Percentiles rank a stretch among this genome's conserved stretches.
phyloP scores from a whole-genome alignment of 1,140 invertebrate genomes.

The Episyrphus balteatus region DNA sequence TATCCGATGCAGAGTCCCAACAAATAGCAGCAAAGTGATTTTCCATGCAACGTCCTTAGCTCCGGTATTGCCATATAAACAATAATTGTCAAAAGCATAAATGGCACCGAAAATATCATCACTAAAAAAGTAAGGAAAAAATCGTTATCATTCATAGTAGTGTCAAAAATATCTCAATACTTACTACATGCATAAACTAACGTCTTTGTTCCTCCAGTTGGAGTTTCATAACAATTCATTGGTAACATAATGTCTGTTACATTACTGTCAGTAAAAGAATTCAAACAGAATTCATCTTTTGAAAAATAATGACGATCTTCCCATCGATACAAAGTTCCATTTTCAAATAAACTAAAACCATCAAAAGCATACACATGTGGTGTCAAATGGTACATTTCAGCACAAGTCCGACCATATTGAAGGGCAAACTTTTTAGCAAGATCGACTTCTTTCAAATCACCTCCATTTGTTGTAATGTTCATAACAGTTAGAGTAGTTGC shows the following conservation, averaged over 20 bases:
- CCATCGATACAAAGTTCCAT: conserved; percentile 20
- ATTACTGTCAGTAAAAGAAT: conserved; percentile 13
- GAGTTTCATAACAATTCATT: conserved; percentile 20
- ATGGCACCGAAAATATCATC: conserved; percentile 57
- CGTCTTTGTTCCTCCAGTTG: conserved; percentile 18
- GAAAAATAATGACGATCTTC: conserved; percentile 16
- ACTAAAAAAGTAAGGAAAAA: conserved; percentile 33
- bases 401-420: conserved; percentile 26
- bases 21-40: conserved; percentile 61
- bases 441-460: conserved; percentile 10
- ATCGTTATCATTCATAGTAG: not conserved
- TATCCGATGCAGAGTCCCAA: conserved; percentile 50
- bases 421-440: conserved; percentile 25
- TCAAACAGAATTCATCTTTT: conserved; percentile 26
- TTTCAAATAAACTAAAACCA: conserved; percentile 17
- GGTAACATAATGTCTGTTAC: conserved; percentile 21
- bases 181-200: conserved; percentile 29
- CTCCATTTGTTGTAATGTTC: conserved; percentile 20
- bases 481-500: conserved; percentile 17
- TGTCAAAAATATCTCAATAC: not conserved
- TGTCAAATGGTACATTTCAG: conserved; percentile 21
- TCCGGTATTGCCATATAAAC: conserved; percentile 62
- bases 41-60: conserved; percentile 58
- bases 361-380: conserved; percentile 19
- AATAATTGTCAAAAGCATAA: conserved; percentile 55